Evolutionary conservation across 2,888 invertebrate species (phyloP).

Genomic region (Scaeva pyrastri): DNA sequence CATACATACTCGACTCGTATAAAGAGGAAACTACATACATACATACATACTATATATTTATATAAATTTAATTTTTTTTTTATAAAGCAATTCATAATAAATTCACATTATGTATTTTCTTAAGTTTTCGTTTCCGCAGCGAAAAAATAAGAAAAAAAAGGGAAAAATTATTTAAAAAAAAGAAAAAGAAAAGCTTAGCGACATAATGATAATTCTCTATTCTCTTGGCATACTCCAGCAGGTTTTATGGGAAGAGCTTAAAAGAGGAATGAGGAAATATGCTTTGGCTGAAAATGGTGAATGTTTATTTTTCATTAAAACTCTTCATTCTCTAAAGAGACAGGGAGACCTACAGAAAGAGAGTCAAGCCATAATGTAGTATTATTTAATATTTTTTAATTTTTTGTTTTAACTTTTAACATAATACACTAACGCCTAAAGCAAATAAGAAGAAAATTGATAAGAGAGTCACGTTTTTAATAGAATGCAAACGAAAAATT

Average conservation of each 20-base stretch:
- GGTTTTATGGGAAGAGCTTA: background rate
- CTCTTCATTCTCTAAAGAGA: slow-evolving; percentile 60
- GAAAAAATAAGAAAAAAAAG: background rate
- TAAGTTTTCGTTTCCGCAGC: slow-evolving; percentile 41
- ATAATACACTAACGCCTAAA: slow-evolving; percentile 53
- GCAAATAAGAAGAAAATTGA: slow-evolving; percentile 58
- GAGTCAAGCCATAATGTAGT: background rate
- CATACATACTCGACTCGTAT: too few relatives aligned
- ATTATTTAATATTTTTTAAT: slow-evolving; percentile 32
- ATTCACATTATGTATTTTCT: slow-evolving; percentile 49
- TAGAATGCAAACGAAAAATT: slow-evolving; percentile 67
- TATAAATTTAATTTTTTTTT: slow-evolving; percentile 1
- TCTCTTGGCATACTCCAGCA: slow-evolving; percentile 23
- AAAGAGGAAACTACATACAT: too few relatives aligned
- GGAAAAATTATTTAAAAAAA: too few relatives aligned
- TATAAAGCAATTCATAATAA: slow-evolving; percentile 36
- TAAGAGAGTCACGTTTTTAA: slow-evolving; percentile 70
- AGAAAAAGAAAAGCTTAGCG: slow-evolving; percentile 34
- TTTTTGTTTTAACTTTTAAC: slow-evolving; percentile 16
- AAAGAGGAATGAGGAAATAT: background rate
- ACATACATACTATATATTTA: background rate
- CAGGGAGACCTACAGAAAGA: too few relatives aligned
- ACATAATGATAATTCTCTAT: slow-evolving; percentile 50
- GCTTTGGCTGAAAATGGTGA: slow-evolving; percentile 55
- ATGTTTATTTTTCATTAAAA: slow-evolving; percentile 70